Conservation (phyloP, 2,888 invertebrate genomes). For the Coremacera marginata region DNA sequence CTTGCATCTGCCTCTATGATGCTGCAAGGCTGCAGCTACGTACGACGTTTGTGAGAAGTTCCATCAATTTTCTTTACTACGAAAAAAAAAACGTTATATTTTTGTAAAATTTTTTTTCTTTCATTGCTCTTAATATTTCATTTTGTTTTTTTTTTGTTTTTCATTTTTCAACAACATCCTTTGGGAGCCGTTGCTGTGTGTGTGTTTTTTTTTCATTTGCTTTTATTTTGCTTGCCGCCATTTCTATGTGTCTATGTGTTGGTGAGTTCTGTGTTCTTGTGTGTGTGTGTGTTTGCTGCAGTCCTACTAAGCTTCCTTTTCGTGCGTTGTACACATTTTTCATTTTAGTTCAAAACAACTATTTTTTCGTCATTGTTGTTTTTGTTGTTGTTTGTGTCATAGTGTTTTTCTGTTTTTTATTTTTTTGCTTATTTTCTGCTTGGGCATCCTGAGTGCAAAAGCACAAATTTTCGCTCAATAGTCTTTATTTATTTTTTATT, state of each 20-base stretch:
- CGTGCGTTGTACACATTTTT: conserved; percentile 33
- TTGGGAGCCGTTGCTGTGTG: neutral
- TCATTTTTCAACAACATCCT: neutral
- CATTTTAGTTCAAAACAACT: conserved; percentile 30
- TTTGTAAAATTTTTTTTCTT: neutral
- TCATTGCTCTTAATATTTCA: conserved; percentile 22
- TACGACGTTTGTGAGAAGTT: neutral
- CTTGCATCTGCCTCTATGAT: conserved; percentile 21
- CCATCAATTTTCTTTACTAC: conserved; percentile 23
- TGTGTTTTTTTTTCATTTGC: neutral
- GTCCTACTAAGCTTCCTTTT: conserved; percentile 23
- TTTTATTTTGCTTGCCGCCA: conserved; percentile 5
- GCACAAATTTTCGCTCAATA: conserved; percentile 23
- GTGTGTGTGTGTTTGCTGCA: conserved; percentile 24
- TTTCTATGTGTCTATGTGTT: conserved; percentile 3
- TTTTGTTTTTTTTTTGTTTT: neutral
- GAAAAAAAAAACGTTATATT: neutral
- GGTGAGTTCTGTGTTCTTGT: neutral
- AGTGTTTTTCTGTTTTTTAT: neutral
- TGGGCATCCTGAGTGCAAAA: neutral
- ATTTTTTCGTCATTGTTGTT: neutral
- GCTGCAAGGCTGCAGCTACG: neutral
- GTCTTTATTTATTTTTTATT: neutral
- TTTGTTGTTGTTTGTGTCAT: conserved; percentile 7
- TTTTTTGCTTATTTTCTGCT: no score